These are phyloP conservation scores for Nudaria mundana DNA, from an alignment of 2,888 invertebrate genomes.

Conservation along the genomic window DNA sequence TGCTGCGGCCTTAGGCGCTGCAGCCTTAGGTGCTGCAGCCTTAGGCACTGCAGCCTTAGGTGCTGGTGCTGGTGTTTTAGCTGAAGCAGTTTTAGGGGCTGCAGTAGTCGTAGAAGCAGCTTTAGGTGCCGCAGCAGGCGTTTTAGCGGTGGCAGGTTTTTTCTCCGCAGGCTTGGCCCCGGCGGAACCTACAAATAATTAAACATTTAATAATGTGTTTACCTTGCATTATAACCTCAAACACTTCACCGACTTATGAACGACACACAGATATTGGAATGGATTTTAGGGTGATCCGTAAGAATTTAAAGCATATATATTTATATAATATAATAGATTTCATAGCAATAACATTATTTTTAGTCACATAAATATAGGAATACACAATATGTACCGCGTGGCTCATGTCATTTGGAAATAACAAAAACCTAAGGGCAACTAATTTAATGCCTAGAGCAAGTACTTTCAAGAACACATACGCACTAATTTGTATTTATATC, in stretches of 20 bases:
- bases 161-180: conserved; percentile 74
- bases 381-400: conserved; percentile 55
- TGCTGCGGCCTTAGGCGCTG: conserved; percentile 61
- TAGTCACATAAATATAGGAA: conserved; percentile 6
- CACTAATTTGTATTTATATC: conserved; percentile 1
- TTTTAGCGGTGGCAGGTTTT: conserved; percentile 66
- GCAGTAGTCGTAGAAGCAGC: conserved; percentile 47
- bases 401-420: conserved; percentile 27
- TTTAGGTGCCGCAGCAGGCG: conserved; percentile 71
- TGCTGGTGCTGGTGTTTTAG: conserved; percentile 66
- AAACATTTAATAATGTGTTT: conserved; percentile 5
- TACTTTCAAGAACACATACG: neutral
- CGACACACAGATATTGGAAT: too few species aligned
- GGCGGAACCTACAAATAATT: conserved; percentile 46
- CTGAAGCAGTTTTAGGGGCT: conserved; percentile 60
- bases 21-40: conserved; percentile 65
- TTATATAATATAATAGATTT: too few species aligned
- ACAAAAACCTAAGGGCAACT: neutral
- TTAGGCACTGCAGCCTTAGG: conserved; percentile 71
- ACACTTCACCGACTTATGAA: too few species aligned
- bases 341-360: too few species aligned
- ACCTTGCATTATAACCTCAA: conserved; percentile 53
- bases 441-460: neutral
- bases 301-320: too few species aligned
- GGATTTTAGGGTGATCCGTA: too few species aligned